Evolutionary conservation across 2,888 invertebrate genomes (phyloP).

Genomic region (Celastrina argiolus): DNA sequence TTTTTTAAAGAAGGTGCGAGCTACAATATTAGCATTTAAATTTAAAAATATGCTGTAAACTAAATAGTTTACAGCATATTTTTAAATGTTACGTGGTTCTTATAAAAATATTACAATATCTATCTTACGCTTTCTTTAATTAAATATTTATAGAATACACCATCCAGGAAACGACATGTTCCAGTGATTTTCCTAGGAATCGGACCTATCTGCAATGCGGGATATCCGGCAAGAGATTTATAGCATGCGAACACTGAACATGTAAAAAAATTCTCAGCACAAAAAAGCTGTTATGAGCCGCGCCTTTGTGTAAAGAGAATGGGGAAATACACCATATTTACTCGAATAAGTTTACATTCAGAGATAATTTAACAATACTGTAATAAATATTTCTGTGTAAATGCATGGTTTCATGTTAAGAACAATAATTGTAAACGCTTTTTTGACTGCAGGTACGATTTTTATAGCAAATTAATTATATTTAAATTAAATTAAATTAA

Average conservation of each 20-base stretch:
- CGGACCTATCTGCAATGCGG: slow-evolving; percentile 30
- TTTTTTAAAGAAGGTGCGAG: too few species aligned
- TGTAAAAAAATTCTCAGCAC: slow-evolving; percentile 23
- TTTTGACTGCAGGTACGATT: too few species aligned
- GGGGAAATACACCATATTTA: slow-evolving; percentile 5
- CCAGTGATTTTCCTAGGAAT: slow-evolving; percentile 25
- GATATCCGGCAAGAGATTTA: slow-evolving; percentile 27
- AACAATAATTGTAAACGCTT: too few species aligned
- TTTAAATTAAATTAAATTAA: too few species aligned
- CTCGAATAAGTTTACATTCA: slow-evolving; percentile 11
- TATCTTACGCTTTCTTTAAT: too few species aligned
- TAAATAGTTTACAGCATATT: too few species aligned
- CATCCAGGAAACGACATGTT: slow-evolving; percentile 6
- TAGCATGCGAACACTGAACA: slow-evolving; percentile 23
- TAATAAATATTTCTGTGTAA: background rate
- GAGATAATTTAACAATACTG: background rate
- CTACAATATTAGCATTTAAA: too few species aligned
- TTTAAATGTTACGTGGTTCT: too few species aligned
- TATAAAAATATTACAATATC: too few species aligned
- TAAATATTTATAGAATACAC: slow-evolving; percentile 18
- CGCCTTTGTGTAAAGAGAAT: slow-evolving; percentile 21
- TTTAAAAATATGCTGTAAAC: too few species aligned
- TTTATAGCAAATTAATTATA: too few species aligned
- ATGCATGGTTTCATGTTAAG: too few species aligned
- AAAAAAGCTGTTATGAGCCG: slow-evolving; percentile 24